Evolutionary conservation across 1,140 invertebrate genomes (phyloP).

Genomic region (Pararge aegeria): DNA sequence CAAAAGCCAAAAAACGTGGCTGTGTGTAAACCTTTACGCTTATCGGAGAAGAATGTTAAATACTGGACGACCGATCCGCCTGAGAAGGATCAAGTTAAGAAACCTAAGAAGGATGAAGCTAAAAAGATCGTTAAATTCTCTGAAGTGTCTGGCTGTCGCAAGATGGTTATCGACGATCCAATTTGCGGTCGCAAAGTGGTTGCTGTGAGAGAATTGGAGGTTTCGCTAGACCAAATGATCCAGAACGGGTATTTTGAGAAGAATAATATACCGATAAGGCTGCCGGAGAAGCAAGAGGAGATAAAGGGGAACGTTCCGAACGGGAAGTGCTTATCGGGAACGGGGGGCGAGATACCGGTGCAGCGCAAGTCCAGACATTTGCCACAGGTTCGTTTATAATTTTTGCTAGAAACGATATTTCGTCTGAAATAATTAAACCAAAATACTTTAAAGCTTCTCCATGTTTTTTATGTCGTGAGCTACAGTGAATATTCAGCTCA

Average conservation of each 20-base stretch:
- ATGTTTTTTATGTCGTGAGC: too few relatives aligned
- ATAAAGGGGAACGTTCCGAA: slow-evolving; percentile 50
- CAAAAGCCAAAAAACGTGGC: slow-evolving; percentile 62
- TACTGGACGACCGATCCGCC: slow-evolving; percentile 69
- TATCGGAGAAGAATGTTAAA: slow-evolving; percentile 56
- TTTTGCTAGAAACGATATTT: too few relatives aligned
- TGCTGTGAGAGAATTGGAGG: slow-evolving; percentile 72
- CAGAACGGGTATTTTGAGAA: slow-evolving; percentile 75
- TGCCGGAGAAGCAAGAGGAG: slow-evolving; percentile 49
- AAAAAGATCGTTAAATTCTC: slow-evolving; percentile 78
- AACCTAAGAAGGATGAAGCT: slow-evolving; percentile 54
- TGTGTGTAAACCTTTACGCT: slow-evolving; percentile 61
- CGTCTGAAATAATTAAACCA: too few relatives aligned
- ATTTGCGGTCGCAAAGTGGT: slow-evolving; percentile 63
- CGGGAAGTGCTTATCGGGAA: slow-evolving; percentile 59
- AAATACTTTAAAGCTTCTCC: too few relatives aligned
- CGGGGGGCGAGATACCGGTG: slow-evolving; percentile 39
- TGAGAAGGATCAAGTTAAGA: slow-evolving; percentile 34
- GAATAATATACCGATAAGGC: slow-evolving; percentile 69
- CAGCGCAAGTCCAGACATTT: slow-evolving; percentile 66
- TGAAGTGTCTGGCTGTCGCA: slow-evolving; percentile 74
- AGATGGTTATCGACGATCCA: slow-evolving; percentile 71
- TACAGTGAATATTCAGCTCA: too few relatives aligned
- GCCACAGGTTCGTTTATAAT: slow-evolving; percentile 70
- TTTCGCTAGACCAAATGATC: slow-evolving; percentile 75